phyloP scores from a whole-genome alignment of 2,888 invertebrate species.

The Phrixothrix hirtus region DNA sequence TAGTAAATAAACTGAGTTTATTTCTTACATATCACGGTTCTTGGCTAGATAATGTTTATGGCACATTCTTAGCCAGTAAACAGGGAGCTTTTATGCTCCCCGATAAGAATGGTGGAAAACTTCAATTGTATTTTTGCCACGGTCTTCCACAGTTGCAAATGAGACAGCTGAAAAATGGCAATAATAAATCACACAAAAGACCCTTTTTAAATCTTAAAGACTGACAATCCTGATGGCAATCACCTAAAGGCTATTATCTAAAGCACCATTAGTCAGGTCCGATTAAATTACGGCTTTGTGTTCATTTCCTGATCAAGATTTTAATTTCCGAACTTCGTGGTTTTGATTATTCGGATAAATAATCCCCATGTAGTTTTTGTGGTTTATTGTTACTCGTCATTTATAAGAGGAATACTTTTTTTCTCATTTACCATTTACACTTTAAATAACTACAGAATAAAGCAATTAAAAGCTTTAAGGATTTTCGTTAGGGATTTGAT shows the following conservation, averaged over 20 bases:
- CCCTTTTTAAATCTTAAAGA: slow-evolving; percentile 46
- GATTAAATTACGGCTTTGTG: slow-evolving; percentile 50
- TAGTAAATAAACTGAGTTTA: slow-evolving; percentile 42
- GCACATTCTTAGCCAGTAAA: slow-evolving; percentile 47
- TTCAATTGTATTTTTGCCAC: slow-evolving; percentile 39
- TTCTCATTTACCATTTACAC: slow-evolving; percentile 1
- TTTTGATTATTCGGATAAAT: slow-evolving; percentile 21
- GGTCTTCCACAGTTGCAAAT: slow-evolving; percentile 47
- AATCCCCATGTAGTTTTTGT: slow-evolving; percentile 9
- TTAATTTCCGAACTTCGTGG: slow-evolving; percentile 36
- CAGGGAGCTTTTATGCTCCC: slow-evolving; percentile 38
- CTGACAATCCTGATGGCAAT: slow-evolving; percentile 46
- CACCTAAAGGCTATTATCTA: slow-evolving; percentile 48
- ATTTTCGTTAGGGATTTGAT: slow-evolving; percentile 6
- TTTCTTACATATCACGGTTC: slow-evolving; percentile 48
- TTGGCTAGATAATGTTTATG: slow-evolving; percentile 50
- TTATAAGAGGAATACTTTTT: too few species aligned
- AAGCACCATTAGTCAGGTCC: slow-evolving; percentile 50
- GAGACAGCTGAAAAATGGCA: slow-evolving; percentile 49
- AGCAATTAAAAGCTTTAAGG: neutral
- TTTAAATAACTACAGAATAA: slow-evolving; percentile 5
- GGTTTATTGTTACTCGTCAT: too few species aligned
- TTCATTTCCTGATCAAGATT: slow-evolving; percentile 50
- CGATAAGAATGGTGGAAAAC: slow-evolving; percentile 38
- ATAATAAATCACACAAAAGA: slow-evolving; percentile 50